Conservation (phyloP, 2,113 vertebrate genomes). For the Petrocephalus zakoni region DNA sequence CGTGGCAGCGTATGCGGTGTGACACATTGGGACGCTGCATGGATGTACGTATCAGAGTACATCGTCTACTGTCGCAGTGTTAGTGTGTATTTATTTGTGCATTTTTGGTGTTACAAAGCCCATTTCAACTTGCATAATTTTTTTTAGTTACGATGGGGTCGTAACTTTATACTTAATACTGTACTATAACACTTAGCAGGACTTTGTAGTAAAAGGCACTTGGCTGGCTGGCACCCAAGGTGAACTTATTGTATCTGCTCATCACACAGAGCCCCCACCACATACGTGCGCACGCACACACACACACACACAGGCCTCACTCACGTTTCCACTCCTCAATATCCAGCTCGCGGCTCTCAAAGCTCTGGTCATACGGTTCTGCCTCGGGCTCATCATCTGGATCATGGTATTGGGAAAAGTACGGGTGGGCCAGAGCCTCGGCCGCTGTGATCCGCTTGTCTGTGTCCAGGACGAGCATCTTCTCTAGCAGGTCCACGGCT, state of each 20-base stretch:
- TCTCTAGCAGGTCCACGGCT: constrained; percentile 92
- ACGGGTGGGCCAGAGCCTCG: constrained; percentile 83
- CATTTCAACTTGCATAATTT: too few relatives aligned
- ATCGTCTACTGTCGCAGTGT: too few relatives aligned
- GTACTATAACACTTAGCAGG: background rate
- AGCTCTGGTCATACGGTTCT: constrained; percentile 95
- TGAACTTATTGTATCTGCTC: background rate
- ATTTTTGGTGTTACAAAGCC: too few relatives aligned
- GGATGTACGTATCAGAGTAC: too few relatives aligned
- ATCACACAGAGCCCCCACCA: background rate
- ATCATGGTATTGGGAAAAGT: constrained; percentile 95
- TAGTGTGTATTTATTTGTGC: too few relatives aligned
- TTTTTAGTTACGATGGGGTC: too few relatives aligned
- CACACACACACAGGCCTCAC: constrained; percentile 36
- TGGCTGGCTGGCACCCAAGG: background rate
- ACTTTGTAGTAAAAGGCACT: background rate
- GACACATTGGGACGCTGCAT: too few relatives aligned
- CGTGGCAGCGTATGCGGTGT: too few relatives aligned
- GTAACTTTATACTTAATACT: background rate
- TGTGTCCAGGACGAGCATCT: constrained; percentile 95
- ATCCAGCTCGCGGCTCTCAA: constrained; percentile 91
- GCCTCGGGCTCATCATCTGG: constrained; percentile 93
- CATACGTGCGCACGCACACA: background rate
- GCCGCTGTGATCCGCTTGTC: constrained; percentile 93
- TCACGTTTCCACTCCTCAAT: constrained; percentile 98